Conservation (phyloP, 2,797 vertebrate species). For the Kryptopterus vitreolus region DNA sequence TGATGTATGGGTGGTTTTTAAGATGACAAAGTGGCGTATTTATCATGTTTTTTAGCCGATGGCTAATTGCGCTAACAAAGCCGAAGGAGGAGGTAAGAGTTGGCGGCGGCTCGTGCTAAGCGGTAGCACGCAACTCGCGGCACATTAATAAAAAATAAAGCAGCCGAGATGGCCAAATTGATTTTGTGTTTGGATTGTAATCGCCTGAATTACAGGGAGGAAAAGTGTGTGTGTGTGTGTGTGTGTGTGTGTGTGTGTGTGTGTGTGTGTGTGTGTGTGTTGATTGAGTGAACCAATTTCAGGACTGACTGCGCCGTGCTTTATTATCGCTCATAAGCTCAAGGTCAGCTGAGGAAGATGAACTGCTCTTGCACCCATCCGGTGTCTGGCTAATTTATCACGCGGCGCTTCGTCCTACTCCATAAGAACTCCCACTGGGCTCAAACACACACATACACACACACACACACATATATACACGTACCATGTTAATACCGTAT, state of each 20-base stretch:
- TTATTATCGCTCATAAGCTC: slow-evolving; percentile 79
- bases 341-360: slow-evolving; percentile 77
- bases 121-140: not conserved
- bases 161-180: slow-evolving; percentile 44
- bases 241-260: slow-evolving; percentile 60
- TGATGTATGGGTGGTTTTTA: slow-evolving; percentile 35
- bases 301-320: slow-evolving; percentile 73
- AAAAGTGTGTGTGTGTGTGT: slow-evolving; percentile 38
- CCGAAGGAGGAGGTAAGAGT: not conserved
- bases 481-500: not conserved
- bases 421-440: slow-evolving; percentile 30
- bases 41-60: slow-evolving; percentile 21
- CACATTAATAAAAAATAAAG: slow-evolving; percentile 28
- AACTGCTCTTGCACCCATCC: slow-evolving; percentile 65
- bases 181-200: slow-evolving; percentile 52
- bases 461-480: slow-evolving; percentile 34
- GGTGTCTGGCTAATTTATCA: slow-evolving; percentile 71
- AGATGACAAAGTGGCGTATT: slow-evolving; percentile 23
- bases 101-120: not conserved
- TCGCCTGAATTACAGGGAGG: slow-evolving; percentile 40
- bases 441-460: slow-evolving; percentile 45
- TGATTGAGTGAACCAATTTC: slow-evolving; percentile 72
- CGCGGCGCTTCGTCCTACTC: slow-evolving; percentile 43
- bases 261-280: slow-evolving; percentile 61
- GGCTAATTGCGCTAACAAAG: slow-evolving; percentile 38